Evolutionary conservation across 2,113 vertebrate species (phyloP), one percentile per base, ranked within the genome.

Genomic region (Anarrhichthys ocellatus): DNA sequence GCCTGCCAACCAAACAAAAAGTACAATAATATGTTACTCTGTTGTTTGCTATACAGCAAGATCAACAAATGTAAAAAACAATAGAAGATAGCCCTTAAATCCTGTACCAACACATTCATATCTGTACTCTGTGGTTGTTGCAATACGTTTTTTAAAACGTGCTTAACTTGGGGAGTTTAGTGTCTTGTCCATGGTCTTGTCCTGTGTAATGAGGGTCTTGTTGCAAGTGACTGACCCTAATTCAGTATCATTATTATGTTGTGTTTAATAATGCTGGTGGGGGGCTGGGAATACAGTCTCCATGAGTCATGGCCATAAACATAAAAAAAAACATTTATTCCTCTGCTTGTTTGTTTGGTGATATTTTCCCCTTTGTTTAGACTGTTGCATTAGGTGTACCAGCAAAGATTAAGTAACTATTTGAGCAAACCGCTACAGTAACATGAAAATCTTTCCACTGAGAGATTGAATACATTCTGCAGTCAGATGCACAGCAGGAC

Each of bases 401-500:
- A 50, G 24, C 34, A 56, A 32, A 76, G 2, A 61, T 9, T 46
- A 44, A 42, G 9, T 29, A 38, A 48, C 58, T 32, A 20, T 69
- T 67, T 48, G 11, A 54, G 56, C 32, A 65, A 54, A 83, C 11
- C 29, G 1, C 69, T 62, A 17, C 34, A 75, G 67, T 64, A 69
- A 76, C 65, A 59, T 62, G 1, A 24, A 76, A 38, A 40, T 56
- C 29, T 50, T 70, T 2, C 81, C 50, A 34, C n/a, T 50, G 38
- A 52, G 13, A 22, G 32, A 58, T 17, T 34, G 20, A 87, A 65
- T 22, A 56, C 48, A 40, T 34, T 81, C 42, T 74, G 72, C 61
- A 81, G 78, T 61, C 32, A 72, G n/a, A 80, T 1, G 0, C 40
- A 29, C 70, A 81, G 42, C 61, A n/a, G 52, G 74, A 40, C 76